A percentile compares a stretch with the other conserved stretches of the same genome.
phyloP scores from a whole-genome alignment of 2,888 invertebrate species.

The Deroplatys truncata region DNA sequence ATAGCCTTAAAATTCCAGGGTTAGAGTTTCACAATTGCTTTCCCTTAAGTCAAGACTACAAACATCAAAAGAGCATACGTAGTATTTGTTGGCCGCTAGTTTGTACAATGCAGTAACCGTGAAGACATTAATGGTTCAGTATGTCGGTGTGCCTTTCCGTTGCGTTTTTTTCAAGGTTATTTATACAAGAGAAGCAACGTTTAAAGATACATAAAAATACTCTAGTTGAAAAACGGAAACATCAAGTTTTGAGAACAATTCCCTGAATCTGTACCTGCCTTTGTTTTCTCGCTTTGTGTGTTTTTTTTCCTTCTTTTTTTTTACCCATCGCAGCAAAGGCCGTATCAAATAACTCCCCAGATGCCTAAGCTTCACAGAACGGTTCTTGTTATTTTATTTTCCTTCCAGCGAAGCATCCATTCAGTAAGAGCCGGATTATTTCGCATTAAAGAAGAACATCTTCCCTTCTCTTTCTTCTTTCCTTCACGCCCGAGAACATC shows the following conservation, averaged over 20 bases:
- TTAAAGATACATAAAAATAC: background rate
- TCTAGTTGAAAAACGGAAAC: background rate
- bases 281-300: background rate
- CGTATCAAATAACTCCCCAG: background rate
- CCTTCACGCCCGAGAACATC: background rate
- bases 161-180: background rate
- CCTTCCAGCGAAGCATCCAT: background rate
- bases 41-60: too few relatives aligned
- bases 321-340: background rate
- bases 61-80: too few relatives aligned
- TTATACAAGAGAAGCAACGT: background rate
- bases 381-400: background rate
- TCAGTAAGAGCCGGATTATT: background rate
- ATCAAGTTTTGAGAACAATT: background rate
- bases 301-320: background rate
- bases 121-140: too few relatives aligned
- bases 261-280: background rate
- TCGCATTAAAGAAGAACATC: background rate
- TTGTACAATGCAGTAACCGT: too few relatives aligned
- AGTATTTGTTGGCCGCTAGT: too few relatives aligned
- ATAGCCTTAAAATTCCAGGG: too few relatives aligned
- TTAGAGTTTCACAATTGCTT: too few relatives aligned
- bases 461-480: background rate
- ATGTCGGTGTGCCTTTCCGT: too few relatives aligned
- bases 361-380: background rate